These are phyloP conservation scores for Lucilia cuprina DNA, from an alignment of 1,140 invertebrate genomes.

Conservation along the genomic window DNA sequence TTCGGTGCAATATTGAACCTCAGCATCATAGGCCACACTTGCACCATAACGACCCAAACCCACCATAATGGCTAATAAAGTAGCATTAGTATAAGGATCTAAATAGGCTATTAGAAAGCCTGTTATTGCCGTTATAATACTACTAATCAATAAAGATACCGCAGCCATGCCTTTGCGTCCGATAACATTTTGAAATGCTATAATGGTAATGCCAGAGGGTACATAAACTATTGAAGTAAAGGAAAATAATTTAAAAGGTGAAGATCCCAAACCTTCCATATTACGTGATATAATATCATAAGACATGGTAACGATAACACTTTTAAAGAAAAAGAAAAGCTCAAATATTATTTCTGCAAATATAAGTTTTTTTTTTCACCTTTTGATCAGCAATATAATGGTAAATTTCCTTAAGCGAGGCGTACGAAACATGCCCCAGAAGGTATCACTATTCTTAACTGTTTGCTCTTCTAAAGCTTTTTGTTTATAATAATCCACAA, in stretches of 20 bases:
- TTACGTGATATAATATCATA: slow-evolving; percentile 71
- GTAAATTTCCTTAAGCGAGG: slow-evolving; percentile 66
- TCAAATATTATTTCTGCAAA: neutral
- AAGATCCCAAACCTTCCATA: slow-evolving; percentile 66
- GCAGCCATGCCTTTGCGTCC: slow-evolving; percentile 68
- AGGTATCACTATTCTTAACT: slow-evolving; percentile 41
- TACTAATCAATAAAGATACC: slow-evolving; percentile 64
- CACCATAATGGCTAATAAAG: slow-evolving; percentile 52
- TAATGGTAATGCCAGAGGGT: slow-evolving; percentile 66
- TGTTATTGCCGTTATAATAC: slow-evolving; percentile 63
- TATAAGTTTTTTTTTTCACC: slow-evolving; percentile 61
- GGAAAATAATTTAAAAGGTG: slow-evolving; percentile 67
- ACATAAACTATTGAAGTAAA: slow-evolving; percentile 65
- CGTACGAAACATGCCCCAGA: slow-evolving; percentile 64
- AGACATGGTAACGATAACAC: slow-evolving; percentile 69
- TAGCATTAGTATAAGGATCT: slow-evolving; percentile 42
- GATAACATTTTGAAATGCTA: slow-evolving; percentile 66
- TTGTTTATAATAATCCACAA: slow-evolving; percentile 54
- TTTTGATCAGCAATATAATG: slow-evolving; percentile 67
- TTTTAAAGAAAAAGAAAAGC: neutral
- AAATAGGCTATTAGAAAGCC: slow-evolving; percentile 56
- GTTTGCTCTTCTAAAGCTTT: slow-evolving; percentile 46
- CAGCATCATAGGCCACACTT: slow-evolving; percentile 70
- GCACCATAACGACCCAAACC: slow-evolving; percentile 69
- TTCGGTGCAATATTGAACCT: slow-evolving; percentile 72